Base-by-base conservation (phyloP, 2,113 vertebrate species). In the Peromyscus leucopus region DNA sequence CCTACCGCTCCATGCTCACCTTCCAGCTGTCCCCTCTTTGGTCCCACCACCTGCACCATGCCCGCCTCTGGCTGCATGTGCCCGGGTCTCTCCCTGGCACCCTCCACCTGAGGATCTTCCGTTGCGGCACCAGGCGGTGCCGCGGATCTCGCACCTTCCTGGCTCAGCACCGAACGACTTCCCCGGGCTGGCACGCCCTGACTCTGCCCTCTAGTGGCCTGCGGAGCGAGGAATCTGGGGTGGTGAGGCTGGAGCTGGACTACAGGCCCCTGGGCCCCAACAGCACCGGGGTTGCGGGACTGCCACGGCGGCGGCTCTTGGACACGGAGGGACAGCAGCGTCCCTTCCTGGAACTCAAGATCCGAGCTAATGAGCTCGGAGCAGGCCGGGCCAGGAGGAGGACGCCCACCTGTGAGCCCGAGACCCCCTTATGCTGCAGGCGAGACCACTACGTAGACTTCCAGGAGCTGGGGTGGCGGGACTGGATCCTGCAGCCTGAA, bases 401-500 rank as follows among this genome's bases (percentile, higher is more conserved):
- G 91, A 97, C 96, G 10, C 97, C 97, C 59, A 97, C 96, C 89
- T 99, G 99, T 39, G 99, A 99, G 3, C 98, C 99, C 0, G 98
- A 99, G 6, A 98, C 98, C 0, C 99, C 98, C 3, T 98, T 99
- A 48, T 99, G 99, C 98, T 99, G 99, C 97, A 99, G 99, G 95
- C 98, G 98, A 98, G 99, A 99, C 96, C 99, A 99, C 97, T 99
- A 99, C 93, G 98, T 99, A 72, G 99, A 99, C 97, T 99, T 99
- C 95, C 99, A 92, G 2, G 99, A 99, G 12, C 98, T 99, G 86
- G 98, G 99, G 80, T 99, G 99, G 99, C 98, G 98, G 42, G 99
- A 99, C 98, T 99, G 99, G 99, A 99, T 99, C 98, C 99, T 99
- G 65, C 99, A 99, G 33, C 99, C 99, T 0, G 99, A 99, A 83